phyloP scores from a whole-genome alignment of 2,888 invertebrate genomes.

The Agapostemon virescens region DNA sequence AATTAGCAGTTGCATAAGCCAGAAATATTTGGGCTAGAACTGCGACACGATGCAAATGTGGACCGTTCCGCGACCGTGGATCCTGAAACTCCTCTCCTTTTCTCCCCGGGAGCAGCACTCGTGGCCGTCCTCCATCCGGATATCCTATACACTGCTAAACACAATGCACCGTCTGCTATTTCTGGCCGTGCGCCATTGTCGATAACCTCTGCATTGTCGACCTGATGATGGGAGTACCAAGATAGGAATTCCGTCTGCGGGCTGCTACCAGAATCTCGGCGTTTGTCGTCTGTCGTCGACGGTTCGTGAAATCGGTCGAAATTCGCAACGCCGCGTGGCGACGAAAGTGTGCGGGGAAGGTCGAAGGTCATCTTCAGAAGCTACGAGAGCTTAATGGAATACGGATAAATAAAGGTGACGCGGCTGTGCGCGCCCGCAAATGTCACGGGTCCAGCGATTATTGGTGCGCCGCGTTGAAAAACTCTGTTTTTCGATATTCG shows the following conservation, averaged over 20 bases:
- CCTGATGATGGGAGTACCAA: slow-evolving; percentile 61
- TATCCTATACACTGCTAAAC: slow-evolving; percentile 72
- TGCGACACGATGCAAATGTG: slow-evolving; percentile 43
- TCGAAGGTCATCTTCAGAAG: slow-evolving; percentile 50
- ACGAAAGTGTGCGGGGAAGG: slow-evolving; percentile 37
- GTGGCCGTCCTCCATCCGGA: slow-evolving; percentile 62
- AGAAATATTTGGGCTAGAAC: slow-evolving; percentile 53
- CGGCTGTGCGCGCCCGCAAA: slow-evolving; percentile 16
- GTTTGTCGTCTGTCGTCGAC: slow-evolving; percentile 46
- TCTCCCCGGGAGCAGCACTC: slow-evolving; percentile 32
- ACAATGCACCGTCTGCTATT: slow-evolving; percentile 76
- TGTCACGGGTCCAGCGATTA: slow-evolving; percentile 27
- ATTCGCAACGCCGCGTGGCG: neutral
- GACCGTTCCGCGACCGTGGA: slow-evolving; percentile 37
- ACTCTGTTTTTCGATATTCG: neutral
- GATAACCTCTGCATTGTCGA: slow-evolving; percentile 74
- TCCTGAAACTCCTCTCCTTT: slow-evolving; percentile 29
- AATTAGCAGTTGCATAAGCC: slow-evolving; percentile 55
- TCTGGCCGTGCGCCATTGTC: slow-evolving; percentile 75
- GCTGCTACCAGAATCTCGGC: slow-evolving; percentile 40
- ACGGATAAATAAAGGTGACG: slow-evolving; percentile 24
- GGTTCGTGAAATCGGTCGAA: slow-evolving; percentile 10
- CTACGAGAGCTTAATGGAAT: slow-evolving; percentile 35
- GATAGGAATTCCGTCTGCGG: slow-evolving; percentile 62
- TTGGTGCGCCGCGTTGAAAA: neutral